These are phyloP conservation scores for Chloromyia formosa DNA, from an alignment of 2,888 invertebrate species.

Conservation along the genomic window DNA sequence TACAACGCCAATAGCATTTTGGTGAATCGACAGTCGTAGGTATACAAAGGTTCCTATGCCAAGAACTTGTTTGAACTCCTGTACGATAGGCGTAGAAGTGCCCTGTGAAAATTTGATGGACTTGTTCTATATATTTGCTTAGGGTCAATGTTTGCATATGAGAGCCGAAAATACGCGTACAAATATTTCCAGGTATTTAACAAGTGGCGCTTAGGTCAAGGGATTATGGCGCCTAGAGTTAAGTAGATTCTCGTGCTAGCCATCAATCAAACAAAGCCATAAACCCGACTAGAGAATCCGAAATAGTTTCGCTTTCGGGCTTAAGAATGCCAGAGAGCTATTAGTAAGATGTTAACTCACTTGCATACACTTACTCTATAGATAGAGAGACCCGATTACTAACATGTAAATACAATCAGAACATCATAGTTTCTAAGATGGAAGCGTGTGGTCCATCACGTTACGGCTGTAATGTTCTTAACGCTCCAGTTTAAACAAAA, in stretches of 20 bases:
- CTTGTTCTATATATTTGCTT: constrained; percentile 10
- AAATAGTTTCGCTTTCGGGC: neutral
- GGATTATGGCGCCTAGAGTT: constrained; percentile 43
- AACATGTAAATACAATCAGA: neutral
- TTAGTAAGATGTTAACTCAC: constrained; percentile 33
- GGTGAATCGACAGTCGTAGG: neutral
- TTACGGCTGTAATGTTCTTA: neutral
- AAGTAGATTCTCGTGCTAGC: constrained; percentile 40
- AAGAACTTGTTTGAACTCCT: neutral
- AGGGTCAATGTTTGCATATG: constrained; percentile 38
- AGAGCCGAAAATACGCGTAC: constrained; percentile 13
- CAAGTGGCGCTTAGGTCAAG: constrained; percentile 41
- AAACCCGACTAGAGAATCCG: neutral
- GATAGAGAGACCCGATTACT: neutral
- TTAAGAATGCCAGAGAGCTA: neutral
- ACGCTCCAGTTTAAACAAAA: neutral
- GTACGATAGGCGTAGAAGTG: neutral
- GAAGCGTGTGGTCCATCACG: neutral
- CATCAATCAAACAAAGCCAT: constrained; percentile 28
- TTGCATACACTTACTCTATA: neutral
- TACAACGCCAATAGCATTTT: constrained; percentile 30
- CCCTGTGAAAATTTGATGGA: constrained; percentile 13
- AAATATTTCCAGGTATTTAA: constrained; percentile 43
- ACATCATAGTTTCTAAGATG: neutral
- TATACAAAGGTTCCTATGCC: neutral